Evolutionary conservation across 2,797 vertebrate genomes (phyloP).

Genomic region (Hylomyscus alleni): DNA sequence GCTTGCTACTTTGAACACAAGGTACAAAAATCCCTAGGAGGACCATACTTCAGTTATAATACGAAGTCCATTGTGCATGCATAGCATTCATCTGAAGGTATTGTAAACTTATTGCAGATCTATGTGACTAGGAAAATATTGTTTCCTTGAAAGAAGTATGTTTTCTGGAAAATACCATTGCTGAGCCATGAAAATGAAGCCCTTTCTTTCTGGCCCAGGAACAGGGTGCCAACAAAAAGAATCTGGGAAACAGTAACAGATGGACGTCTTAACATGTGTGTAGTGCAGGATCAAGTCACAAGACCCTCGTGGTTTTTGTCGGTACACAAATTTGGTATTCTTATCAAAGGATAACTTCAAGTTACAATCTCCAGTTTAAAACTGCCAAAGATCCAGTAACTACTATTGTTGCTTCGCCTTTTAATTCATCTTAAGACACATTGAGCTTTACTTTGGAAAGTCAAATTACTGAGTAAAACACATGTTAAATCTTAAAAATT

Average conservation of each 20-base stretch:
- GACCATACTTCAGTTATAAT: not conserved
- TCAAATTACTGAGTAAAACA: constrained; percentile 9
- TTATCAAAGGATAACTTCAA: not conserved
- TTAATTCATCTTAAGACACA: not conserved
- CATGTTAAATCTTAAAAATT: not conserved
- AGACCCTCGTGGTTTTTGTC: not conserved
- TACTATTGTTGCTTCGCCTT: not conserved
- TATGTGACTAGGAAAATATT: not conserved
- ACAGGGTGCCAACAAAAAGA: not conserved
- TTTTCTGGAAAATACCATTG: not conserved
- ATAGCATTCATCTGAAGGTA: not conserved
- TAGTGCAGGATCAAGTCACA: not conserved
- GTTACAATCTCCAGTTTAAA: not conserved
- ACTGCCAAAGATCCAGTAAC: not conserved
- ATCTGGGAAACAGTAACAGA: not conserved
- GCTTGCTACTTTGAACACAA: not conserved
- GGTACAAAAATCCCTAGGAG: not conserved
- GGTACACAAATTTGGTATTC: not conserved
- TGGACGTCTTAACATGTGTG: not conserved
- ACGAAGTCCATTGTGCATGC: not conserved
- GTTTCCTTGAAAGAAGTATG: not conserved
- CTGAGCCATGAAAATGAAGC: not conserved
- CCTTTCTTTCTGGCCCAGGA: not conserved
- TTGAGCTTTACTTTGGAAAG: constrained; percentile 15
- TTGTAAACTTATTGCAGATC: not conserved